Evolutionary conservation across 1,140 invertebrate genomes (phyloP).

Genomic region (Drosophila sechellia): DNA sequence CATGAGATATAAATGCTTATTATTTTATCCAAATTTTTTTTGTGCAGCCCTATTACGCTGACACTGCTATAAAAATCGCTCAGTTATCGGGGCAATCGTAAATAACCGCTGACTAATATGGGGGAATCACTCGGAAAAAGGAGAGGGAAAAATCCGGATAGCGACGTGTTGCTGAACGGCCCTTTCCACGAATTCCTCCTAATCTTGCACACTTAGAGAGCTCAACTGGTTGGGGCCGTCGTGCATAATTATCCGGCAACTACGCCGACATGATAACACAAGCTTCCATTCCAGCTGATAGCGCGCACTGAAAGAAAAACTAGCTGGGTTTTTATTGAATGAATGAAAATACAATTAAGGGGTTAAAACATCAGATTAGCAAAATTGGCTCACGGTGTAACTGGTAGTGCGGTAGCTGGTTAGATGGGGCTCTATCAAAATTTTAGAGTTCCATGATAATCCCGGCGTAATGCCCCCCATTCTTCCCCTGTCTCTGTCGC

Average conservation of each 20-base stretch:
- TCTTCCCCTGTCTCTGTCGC: not conserved
- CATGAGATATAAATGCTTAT: not conserved
- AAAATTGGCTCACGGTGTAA: not conserved
- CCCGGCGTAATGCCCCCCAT: not conserved
- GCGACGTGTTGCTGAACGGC: not conserved
- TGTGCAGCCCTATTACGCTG: slow-evolving; percentile 9
- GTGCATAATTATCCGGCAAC: slow-evolving; percentile 42
- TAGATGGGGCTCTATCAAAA: slow-evolving; percentile 9
- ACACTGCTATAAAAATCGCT: slow-evolving; percentile 31
- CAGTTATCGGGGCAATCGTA: slow-evolving; percentile 13
- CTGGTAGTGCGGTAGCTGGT: not conserved
- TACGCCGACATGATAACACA: slow-evolving; percentile 30
- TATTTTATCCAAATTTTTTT: not conserved
- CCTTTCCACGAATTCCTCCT: slow-evolving; percentile 12
- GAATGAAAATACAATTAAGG: too few species aligned
- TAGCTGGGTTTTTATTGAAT: too few species aligned
- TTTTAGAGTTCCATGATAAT: slow-evolving; percentile 19
- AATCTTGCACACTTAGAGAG: slow-evolving; percentile 41
- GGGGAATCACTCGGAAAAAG: slow-evolving; percentile 5
- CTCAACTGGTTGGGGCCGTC: slow-evolving; percentile 43
- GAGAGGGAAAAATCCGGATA: not conserved
- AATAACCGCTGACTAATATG: slow-evolving; percentile 21
- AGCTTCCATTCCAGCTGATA: slow-evolving; percentile 21
- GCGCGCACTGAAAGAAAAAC: slow-evolving; percentile 11
- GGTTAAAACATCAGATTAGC: too few species aligned